Evolutionary conservation across 2,797 vertebrate species (phyloP).

Genomic region (Alcedo atthis): DNA sequence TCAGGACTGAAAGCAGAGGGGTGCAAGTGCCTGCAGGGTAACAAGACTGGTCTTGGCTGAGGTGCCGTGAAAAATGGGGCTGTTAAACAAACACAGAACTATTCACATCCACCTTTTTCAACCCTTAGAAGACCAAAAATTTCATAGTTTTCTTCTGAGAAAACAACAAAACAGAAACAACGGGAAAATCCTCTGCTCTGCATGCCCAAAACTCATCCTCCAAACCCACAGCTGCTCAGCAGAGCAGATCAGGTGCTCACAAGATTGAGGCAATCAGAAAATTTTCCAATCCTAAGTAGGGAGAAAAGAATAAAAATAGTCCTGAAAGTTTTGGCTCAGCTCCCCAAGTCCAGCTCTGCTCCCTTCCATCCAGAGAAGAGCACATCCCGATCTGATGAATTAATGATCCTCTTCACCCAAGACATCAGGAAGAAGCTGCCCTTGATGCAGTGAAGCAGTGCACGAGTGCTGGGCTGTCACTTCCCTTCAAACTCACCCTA

Average conservation of each 20-base stretch:
- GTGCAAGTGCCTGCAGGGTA: no score
- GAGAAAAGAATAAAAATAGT: constrained; percentile 56
- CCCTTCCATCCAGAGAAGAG: constrained; percentile 8
- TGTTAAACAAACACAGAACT: background rate
- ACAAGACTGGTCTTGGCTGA: background rate
- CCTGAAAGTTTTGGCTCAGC: constrained; percentile 12
- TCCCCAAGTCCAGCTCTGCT: background rate
- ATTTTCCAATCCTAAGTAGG: constrained; percentile 20
- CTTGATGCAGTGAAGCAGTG: background rate
- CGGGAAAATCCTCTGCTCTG: background rate
- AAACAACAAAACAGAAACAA: background rate
- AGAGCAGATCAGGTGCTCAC: background rate
- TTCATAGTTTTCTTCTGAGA: background rate
- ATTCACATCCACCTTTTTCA: background rate
- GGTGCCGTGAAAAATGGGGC: background rate
- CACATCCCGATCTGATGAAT: constrained; percentile 41
- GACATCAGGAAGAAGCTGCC: background rate
- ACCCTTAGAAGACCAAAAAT: background rate
- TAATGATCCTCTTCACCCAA: constrained; percentile 35
- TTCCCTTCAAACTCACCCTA: background rate
- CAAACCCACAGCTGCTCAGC: background rate
- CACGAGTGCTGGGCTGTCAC: background rate
- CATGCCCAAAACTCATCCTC: background rate
- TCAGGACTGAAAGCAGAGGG: background rate
- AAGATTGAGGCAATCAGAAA: constrained; percentile 35